phyloP scores from a whole-genome alignment of 2,797 vertebrate genomes.

The Ficedula albicollis region DNA sequence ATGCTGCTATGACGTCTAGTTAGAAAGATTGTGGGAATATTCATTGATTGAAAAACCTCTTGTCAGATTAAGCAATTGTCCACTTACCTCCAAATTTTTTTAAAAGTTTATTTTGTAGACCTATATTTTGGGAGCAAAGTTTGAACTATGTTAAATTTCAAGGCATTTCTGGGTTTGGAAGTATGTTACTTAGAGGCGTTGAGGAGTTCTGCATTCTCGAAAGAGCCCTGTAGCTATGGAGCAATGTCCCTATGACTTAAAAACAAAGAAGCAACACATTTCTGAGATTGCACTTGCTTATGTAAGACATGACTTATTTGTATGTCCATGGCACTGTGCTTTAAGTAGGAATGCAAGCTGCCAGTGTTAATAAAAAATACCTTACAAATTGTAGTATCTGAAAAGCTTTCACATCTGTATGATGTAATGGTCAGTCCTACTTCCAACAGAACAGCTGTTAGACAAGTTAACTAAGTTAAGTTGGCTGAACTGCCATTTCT shows the following conservation, averaged over 20 bases:
- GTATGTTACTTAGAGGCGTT: rapidly evolving
- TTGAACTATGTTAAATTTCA: not conserved
- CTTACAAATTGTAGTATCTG: not conserved
- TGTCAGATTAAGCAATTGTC: not conserved
- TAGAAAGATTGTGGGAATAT: not conserved
- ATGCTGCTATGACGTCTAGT: not conserved
- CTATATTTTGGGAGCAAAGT: not conserved
- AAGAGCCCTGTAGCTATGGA: not conserved
- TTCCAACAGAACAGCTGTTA: not conserved
- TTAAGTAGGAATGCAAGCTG: not conserved
- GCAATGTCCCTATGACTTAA: not conserved
- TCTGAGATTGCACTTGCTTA: not conserved
- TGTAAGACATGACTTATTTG: not conserved
- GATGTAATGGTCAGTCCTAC: not conserved
- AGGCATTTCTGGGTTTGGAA: not conserved
- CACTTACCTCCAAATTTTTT: not conserved
- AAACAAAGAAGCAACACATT: not conserved
- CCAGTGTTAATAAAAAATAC: not conserved
- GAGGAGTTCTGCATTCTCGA: not conserved
- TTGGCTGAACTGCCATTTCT: not conserved
- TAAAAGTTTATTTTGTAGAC: not conserved
- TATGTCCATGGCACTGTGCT: not conserved
- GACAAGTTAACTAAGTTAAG: not conserved
- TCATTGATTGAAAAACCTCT: not conserved
- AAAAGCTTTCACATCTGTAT: not conserved